Conservation (phyloP, 2,113 vertebrate species). For the Nerophis ophidion region DNA sequence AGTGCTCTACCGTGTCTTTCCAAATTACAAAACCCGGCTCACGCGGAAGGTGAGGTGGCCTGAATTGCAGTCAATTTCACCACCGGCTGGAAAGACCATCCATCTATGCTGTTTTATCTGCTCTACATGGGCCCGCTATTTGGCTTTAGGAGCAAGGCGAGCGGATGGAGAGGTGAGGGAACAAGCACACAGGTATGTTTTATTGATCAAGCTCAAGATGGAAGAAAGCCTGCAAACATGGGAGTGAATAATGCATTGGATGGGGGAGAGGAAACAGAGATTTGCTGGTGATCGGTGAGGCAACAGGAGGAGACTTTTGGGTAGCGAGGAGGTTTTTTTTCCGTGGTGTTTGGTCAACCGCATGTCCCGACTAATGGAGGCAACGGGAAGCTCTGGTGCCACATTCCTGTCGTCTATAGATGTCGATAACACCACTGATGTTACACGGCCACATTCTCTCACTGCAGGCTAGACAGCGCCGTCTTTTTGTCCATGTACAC, state of each 20-base stretch:
- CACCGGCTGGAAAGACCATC: constrained; percentile 28
- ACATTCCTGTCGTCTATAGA: not conserved
- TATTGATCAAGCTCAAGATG: constrained; percentile 63
- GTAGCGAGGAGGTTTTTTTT: constrained; percentile 15
- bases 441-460: not conserved
- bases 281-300: constrained; percentile 25
- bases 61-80: constrained; percentile 31
- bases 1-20: not conserved
- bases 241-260: constrained; percentile 62
- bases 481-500: too few species aligned
- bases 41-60: constrained; percentile 9
- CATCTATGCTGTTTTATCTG: constrained; percentile 41
- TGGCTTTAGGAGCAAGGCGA: constrained; percentile 23
- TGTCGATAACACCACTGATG: not conserved
- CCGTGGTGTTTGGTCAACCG: constrained; percentile 1
- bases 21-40: constrained; percentile 26
- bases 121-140: constrained; percentile 25
- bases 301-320: constrained; percentile 2
- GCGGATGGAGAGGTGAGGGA: constrained; percentile 43
- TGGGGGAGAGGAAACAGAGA: constrained; percentile 28
- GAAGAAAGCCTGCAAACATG: constrained; percentile 51
- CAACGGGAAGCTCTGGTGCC: not conserved
- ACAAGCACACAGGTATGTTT: constrained; percentile 60
- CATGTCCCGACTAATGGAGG: constrained; percentile 12
- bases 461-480: not conserved